phyloP scores from a whole-genome alignment of 2,113 vertebrate genomes.

The Otocyon megalotis region DNA sequence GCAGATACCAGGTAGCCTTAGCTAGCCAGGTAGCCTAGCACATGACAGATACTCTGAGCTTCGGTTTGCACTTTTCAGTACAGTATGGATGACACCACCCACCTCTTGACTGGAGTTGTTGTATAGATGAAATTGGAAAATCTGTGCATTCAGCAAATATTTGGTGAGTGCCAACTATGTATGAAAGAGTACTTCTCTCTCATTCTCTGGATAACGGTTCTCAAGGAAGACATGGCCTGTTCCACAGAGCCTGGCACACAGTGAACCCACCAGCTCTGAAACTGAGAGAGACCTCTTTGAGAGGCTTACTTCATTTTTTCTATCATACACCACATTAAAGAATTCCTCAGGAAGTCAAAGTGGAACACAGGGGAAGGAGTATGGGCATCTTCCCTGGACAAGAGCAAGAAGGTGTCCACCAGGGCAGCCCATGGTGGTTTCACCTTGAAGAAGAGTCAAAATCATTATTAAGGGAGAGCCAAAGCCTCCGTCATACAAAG shows the following conservation, averaged over 20 bases:
- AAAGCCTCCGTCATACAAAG: neutral
- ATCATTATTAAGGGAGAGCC: neutral
- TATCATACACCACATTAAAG: neutral
- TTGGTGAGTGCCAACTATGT: neutral
- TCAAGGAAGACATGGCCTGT: neutral
- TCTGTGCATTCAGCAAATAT: neutral
- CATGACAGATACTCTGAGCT: neutral
- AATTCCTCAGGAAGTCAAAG: neutral
- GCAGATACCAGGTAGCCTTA: neutral
- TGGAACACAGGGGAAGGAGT: neutral
- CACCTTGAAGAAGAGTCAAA: neutral
- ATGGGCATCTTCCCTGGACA: neutral
- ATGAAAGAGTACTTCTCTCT: neutral
- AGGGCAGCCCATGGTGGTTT: neutral
- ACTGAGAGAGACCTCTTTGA: neutral
- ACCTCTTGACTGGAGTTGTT: neutral
- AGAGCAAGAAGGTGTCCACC: neutral
- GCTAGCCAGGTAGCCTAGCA: neutral
- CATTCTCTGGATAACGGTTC: neutral
- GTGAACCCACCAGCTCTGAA: neutral
- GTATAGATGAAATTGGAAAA: neutral
- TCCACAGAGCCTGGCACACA: neutral
- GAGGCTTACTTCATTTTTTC: no score
- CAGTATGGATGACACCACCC: neutral
- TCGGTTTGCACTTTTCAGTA: neutral